Conservation (phyloP, 2,797 vertebrate genomes). For the Stomatorhinus walkeri region DNA sequence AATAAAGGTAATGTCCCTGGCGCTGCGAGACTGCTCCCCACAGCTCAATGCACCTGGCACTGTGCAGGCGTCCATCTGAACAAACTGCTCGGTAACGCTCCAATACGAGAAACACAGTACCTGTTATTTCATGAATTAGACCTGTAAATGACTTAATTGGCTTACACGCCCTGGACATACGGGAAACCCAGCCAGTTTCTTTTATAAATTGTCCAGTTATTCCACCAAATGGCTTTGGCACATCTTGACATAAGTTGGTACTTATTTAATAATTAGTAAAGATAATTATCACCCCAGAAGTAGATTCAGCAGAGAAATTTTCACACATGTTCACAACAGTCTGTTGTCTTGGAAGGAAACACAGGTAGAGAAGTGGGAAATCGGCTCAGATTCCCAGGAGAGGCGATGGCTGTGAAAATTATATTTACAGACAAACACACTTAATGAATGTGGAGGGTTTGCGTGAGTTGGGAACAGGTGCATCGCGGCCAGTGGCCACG, state of each 20-base stretch:
- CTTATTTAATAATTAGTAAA: not conserved
- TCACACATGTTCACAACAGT: not conserved
- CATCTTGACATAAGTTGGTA: not conserved
- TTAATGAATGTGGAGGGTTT: not conserved
- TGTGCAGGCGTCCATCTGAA: not conserved
- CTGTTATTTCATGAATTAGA: not conserved
- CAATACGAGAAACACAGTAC: not conserved
- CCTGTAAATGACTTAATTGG: not conserved
- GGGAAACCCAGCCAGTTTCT: not conserved
- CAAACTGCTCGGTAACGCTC: not conserved
- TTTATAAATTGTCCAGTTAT: not conserved
- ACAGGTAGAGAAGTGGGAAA: not conserved
- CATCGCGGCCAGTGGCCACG: not conserved
- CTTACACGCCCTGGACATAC: not conserved
- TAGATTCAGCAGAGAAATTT: not conserved
- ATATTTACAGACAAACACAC: not conserved
- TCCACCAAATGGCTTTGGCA: not conserved
- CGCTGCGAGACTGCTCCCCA: not conserved
- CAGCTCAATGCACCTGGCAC: not conserved
- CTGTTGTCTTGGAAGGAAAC: not conserved
- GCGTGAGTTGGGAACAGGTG: not conserved
- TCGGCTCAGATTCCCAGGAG: not conserved
- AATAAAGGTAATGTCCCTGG: not conserved
- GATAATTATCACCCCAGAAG: not conserved
- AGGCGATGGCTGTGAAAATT: not conserved